A percentile compares a stretch with the other conserved stretches of the same genome.
These are phyloP conservation scores for Fopius arisanus DNA, from an alignment of 1,140 invertebrate species.

Conservation along the genomic window DNA sequence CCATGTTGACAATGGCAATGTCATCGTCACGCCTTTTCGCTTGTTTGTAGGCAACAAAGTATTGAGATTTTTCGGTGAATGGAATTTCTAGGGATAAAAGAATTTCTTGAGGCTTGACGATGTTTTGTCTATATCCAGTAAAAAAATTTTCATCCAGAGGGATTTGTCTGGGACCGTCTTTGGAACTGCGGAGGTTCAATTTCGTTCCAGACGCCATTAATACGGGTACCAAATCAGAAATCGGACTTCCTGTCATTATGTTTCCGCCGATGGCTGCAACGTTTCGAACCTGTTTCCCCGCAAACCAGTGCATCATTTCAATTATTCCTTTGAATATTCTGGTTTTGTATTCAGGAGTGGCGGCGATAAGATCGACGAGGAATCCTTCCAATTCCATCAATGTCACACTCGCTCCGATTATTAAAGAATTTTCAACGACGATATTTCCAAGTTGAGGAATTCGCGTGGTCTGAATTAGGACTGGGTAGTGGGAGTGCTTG, in stretches of 20 bases:
- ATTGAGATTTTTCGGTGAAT: slow-evolving; percentile 73
- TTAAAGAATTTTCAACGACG: slow-evolving; percentile 68
- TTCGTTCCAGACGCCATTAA: slow-evolving; percentile 78
- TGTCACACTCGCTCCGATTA: slow-evolving; percentile 83
- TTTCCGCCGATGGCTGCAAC: slow-evolving; percentile 87
- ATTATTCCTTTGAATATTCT: slow-evolving; percentile 77
- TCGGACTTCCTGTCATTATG: slow-evolving; percentile 95
- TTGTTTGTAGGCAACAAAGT: slow-evolving; percentile 91
- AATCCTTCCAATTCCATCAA: slow-evolving; percentile 75
- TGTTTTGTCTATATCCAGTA: slow-evolving; percentile 84
- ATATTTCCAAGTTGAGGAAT: slow-evolving; percentile 76
- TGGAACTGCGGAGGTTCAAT: slow-evolving; percentile 60
- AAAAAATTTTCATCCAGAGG: slow-evolving; percentile 87
- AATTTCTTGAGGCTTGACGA: slow-evolving; percentile 79
- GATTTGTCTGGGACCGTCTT: slow-evolving; percentile 70
- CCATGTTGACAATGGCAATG: slow-evolving; percentile 93
- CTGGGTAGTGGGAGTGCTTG: slow-evolving; percentile 83
- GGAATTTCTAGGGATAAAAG: slow-evolving; percentile 79
- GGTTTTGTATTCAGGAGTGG: slow-evolving; percentile 71
- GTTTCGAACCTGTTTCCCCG: slow-evolving; percentile 92
- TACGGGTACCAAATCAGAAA: slow-evolving; percentile 94
- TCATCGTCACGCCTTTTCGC: slow-evolving; percentile 91
- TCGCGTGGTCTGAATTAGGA: slow-evolving; percentile 79
- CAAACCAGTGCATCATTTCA: slow-evolving; percentile 93
- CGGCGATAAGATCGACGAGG: slow-evolving; percentile 69